Percentiles rank a stretch among this genome's conserved stretches.
These are phyloP conservation scores for Paratrypauchen microcephalus DNA, from an alignment of 2,797 vertebrate species.

Conservation along the genomic window DNA sequence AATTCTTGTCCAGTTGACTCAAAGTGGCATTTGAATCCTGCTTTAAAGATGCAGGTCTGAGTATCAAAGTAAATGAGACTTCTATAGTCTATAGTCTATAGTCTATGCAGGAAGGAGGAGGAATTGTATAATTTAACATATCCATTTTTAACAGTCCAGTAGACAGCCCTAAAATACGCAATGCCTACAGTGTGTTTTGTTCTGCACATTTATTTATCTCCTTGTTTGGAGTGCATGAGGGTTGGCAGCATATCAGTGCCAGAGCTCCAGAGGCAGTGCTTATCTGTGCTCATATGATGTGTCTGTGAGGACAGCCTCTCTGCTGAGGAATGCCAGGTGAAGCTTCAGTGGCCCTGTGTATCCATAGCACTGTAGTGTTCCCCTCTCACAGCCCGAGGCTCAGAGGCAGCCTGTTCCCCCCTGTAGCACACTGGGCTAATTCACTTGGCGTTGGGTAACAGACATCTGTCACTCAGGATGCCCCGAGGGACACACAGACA, in stretches of 20 bases:
- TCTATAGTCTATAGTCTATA: too few species aligned
- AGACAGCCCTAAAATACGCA: constrained; percentile 38
- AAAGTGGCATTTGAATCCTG: background rate
- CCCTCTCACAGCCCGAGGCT: constrained; percentile 35
- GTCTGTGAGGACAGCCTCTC: constrained; percentile 59
- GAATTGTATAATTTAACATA: background rate
- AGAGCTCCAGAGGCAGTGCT: constrained; percentile 65
- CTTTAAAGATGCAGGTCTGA: background rate
- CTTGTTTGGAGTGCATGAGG: constrained; percentile 51
- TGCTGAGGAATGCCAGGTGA: constrained; percentile 77
- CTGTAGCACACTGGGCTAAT: constrained; percentile 71
- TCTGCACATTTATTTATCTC: constrained; percentile 60
- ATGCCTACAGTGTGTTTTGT: constrained; percentile 46
- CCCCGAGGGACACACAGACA: constrained; percentile 65
- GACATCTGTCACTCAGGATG: constrained; percentile 79
- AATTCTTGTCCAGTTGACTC: too few species aligned
- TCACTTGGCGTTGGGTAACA: constrained; percentile 78
- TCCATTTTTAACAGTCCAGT: background rate
- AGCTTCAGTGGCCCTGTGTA: constrained; percentile 41
- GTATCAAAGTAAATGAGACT: background rate
- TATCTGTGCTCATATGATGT: constrained; percentile 66
- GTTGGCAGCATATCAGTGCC: constrained; percentile 57
- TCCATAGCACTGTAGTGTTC: constrained; percentile 29
- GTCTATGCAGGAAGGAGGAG: background rate
- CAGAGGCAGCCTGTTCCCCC: constrained; percentile 48